phyloP scores from a whole-genome alignment of 2,888 invertebrate genomes.

The Rhingia campestris region DNA sequence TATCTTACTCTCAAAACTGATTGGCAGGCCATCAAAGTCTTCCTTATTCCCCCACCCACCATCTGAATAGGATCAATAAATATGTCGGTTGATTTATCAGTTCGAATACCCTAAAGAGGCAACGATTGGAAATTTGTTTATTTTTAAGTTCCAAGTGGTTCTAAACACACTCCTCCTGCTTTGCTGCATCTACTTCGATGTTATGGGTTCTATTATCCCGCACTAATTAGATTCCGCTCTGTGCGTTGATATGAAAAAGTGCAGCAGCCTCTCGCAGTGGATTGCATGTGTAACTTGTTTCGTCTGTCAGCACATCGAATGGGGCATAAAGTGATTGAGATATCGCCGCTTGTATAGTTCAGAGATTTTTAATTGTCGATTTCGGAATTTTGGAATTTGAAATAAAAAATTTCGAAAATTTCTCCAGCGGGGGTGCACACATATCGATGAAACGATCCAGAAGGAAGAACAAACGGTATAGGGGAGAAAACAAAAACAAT shows the following conservation, averaged over 20 bases:
- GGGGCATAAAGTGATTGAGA: slow-evolving; percentile 74
- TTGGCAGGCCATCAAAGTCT: slow-evolving; percentile 71
- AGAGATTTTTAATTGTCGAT: slow-evolving; percentile 67
- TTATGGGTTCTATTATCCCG: slow-evolving; percentile 61
- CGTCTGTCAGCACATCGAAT: slow-evolving; percentile 72
- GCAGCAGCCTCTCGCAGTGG: not conserved
- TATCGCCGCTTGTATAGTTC: slow-evolving; percentile 63
- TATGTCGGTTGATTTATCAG: slow-evolving; percentile 65
- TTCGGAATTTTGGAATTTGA: slow-evolving; percentile 40
- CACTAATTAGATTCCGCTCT: slow-evolving; percentile 70
- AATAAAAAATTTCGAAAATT: slow-evolving; percentile 21
- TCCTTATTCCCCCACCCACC: not conserved
- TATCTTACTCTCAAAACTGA: slow-evolving; percentile 51
- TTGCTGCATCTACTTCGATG: not conserved
- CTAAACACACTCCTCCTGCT: slow-evolving; percentile 45
- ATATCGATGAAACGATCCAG: slow-evolving; percentile 26
- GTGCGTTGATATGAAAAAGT: slow-evolving; percentile 65
- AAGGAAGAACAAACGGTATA: slow-evolving; percentile 8
- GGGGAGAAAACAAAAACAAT: slow-evolving; percentile 24
- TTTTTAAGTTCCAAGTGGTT: slow-evolving; percentile 70
- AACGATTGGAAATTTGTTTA: slow-evolving; percentile 47
- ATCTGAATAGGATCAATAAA: slow-evolving; percentile 69
- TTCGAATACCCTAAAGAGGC: slow-evolving; percentile 12
- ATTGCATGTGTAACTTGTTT: slow-evolving; percentile 68
- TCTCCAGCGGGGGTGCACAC: slow-evolving; percentile 46